phyloP scores from a whole-genome alignment of 2,797 vertebrate species.

The Euphonia xanthogaster region DNA sequence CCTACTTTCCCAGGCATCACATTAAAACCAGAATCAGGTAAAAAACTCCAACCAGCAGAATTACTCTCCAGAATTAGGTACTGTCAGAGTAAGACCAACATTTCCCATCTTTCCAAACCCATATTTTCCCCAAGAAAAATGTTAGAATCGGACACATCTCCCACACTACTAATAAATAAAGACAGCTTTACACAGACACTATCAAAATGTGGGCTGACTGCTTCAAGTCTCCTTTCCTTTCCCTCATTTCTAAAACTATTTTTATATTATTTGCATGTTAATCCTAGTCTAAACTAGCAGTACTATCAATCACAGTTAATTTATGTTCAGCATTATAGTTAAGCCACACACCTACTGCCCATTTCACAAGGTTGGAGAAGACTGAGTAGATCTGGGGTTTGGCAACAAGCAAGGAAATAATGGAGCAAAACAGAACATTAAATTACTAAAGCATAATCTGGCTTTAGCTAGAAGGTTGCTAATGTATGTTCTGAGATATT shows the following conservation, averaged over 20 bases:
- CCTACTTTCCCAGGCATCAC: not conserved
- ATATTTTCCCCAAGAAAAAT: not conserved
- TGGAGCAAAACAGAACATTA: not conserved
- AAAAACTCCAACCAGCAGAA: not conserved
- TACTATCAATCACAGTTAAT: not conserved
- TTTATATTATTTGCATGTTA: not conserved
- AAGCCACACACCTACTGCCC: not conserved
- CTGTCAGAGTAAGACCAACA: not conserved
- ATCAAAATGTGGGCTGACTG: not conserved
- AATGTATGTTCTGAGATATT: not conserved
- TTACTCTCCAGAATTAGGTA: not conserved
- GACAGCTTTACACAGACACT: not conserved
- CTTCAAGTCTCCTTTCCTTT: not conserved
- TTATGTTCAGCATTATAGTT: not conserved
- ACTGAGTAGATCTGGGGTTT: not conserved
- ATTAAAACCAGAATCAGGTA: not conserved
- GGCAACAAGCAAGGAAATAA: not conserved
- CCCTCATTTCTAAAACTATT: not conserved
- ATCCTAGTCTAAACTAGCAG: not conserved
- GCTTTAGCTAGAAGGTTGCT: not conserved
- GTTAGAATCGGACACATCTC: not conserved
- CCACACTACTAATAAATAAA: not conserved
- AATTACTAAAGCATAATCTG: not conserved
- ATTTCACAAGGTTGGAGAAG: not conserved
- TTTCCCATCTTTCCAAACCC: not conserved